Conservation (phyloP, 2,797 vertebrate genomes). For the Delichon dasypus region DNA sequence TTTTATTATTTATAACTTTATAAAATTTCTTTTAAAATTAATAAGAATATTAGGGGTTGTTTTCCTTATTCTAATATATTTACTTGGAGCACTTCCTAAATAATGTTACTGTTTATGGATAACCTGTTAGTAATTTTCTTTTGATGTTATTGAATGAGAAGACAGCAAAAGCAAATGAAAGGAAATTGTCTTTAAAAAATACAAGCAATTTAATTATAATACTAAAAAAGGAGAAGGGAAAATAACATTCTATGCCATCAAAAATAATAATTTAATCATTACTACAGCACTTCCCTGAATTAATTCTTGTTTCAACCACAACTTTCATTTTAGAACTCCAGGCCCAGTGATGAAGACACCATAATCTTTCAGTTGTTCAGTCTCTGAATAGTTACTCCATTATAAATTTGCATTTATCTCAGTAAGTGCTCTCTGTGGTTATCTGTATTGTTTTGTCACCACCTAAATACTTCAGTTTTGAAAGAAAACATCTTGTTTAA, state of each 20-base stretch:
- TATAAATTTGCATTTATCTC: neutral
- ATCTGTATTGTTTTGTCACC: neutral
- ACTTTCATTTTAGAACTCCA: neutral
- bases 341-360: neutral
- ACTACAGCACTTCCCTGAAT: neutral
- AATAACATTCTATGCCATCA: neutral
- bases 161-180: neutral
- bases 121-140: neutral
- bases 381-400: neutral
- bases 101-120: neutral
- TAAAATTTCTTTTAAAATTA: neutral
- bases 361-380: neutral
- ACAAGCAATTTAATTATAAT: neutral
- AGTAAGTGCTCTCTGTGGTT: neutral
- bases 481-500: neutral
- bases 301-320: neutral
- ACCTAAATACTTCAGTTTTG: neutral
- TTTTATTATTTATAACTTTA: neutral
- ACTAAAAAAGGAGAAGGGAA: neutral
- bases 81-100: neutral
- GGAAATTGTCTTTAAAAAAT: neutral
- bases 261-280: neutral
- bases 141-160: neutral
- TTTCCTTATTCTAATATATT: neutral
- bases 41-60: neutral